Conservation (phyloP, 2,113 vertebrate genomes). For the Chascanopsetta lugubris region DNA sequence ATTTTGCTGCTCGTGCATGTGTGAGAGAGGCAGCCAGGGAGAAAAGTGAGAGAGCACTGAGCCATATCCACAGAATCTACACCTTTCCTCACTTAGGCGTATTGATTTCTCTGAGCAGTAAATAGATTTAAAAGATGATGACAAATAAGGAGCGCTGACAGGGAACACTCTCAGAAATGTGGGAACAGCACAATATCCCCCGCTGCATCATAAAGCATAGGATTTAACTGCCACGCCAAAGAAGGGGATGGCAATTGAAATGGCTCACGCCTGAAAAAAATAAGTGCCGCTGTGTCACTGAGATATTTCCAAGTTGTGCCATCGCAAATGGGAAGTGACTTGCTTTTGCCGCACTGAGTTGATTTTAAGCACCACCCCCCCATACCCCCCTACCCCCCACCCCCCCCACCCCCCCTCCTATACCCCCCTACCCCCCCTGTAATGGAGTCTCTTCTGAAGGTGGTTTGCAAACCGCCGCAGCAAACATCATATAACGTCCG, state of each 20-base stretch:
- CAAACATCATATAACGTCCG: slow-evolving; percentile 20
- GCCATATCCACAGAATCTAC: slow-evolving; percentile 72
- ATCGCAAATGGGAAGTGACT: slow-evolving; percentile 35
- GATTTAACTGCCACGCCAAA: slow-evolving; percentile 70
- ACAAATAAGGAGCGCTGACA: slow-evolving; percentile 78
- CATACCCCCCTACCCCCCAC: not conserved
- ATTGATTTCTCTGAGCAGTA: slow-evolving; percentile 83
- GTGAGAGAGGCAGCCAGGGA: slow-evolving; percentile 8
- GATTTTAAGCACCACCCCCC: slow-evolving; percentile 7
- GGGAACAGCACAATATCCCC: slow-evolving; percentile 75
- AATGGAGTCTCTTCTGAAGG: slow-evolving; percentile 11
- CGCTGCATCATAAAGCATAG: slow-evolving; percentile 72
- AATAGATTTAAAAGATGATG: slow-evolving; percentile 84
- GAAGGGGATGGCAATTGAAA: slow-evolving; percentile 64
- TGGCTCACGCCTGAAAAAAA: slow-evolving; percentile 49
- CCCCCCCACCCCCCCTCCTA: too few species aligned
- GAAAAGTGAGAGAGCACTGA: slow-evolving; percentile 46
- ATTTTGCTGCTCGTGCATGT: slow-evolving; percentile 12
- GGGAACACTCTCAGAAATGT: slow-evolving; percentile 76
- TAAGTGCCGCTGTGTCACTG: slow-evolving; percentile 48
- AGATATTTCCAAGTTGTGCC: slow-evolving; percentile 35
- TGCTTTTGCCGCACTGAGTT: slow-evolving; percentile 12
- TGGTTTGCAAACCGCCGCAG: not conserved
- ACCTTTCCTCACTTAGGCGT: slow-evolving; percentile 81
- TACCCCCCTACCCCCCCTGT: not conserved